Conservation (phyloP, 2,113 vertebrate species). For the Raja brachyura region DNA sequence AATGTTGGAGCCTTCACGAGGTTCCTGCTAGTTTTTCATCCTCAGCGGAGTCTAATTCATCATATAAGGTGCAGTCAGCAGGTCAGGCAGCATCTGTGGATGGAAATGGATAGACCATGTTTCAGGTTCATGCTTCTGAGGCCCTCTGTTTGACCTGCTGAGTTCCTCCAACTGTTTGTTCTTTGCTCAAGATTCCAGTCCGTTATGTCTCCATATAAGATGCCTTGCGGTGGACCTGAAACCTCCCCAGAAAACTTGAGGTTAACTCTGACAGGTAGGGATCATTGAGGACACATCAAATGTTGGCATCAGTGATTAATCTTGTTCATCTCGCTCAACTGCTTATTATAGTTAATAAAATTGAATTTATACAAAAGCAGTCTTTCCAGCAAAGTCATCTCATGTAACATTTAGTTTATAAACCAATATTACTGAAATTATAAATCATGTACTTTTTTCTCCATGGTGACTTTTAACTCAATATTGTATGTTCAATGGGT, state of each 20-base stretch:
- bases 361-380: neutral
- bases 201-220: no score
- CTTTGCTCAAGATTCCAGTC: no score
- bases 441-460: neutral
- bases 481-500: neutral
- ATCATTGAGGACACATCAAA: neutral
- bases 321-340: neutral
- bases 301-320: neutral
- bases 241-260: neutral
- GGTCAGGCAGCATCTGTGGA: no score
- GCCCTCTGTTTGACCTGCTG: no score
- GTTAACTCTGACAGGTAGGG: neutral
- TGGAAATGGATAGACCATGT: no score
- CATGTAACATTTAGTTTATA: conserved; percentile 7
- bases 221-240: neutral
- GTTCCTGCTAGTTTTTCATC: no score
- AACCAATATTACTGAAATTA: neutral
- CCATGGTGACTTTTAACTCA: neutral
- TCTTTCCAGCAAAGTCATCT: conserved; percentile 1
- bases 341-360: conserved; percentile 3
- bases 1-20: no score
- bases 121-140: no score
- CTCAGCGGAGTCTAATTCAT: no score
- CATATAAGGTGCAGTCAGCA: no score
- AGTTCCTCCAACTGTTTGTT: no score